A percentile compares a stretch with the other conserved stretches of the same genome.
phyloP scores from a whole-genome alignment of 2,797 vertebrate genomes.

The Lindbergichthys nudifrons region DNA sequence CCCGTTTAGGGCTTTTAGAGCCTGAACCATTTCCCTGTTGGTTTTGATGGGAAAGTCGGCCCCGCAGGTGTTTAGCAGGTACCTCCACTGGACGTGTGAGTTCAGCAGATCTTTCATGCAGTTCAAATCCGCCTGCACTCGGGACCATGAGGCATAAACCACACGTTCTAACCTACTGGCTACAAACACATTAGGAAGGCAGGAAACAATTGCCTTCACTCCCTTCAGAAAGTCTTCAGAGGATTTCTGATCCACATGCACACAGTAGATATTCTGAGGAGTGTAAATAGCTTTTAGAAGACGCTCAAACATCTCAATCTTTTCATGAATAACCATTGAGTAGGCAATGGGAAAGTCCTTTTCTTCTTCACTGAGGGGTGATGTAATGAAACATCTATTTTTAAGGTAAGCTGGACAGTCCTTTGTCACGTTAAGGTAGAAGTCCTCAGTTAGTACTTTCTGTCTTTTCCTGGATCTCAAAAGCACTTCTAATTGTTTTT shows the following conservation, averaged over 20 bases:
- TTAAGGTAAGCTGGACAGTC: conserved; percentile 82
- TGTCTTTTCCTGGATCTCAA: conserved; percentile 61
- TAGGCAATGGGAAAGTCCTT: conserved; percentile 87
- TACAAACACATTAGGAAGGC: conserved; percentile 89
- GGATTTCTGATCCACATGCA: conserved; percentile 88
- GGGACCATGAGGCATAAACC: conserved; percentile 88
- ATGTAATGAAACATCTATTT: conserved; percentile 78
- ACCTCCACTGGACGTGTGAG: conserved; percentile 85
- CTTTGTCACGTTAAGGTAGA: conserved; percentile 82
- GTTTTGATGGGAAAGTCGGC: conserved; percentile 91
- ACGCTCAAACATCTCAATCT: conserved; percentile 90
- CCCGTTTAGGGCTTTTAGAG: conserved; percentile 83
- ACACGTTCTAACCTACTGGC: conserved; percentile 83
- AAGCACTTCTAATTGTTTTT: conserved; percentile 61
- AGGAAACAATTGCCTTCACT: conserved; percentile 81
- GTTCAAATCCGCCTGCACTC: conserved; percentile 91
- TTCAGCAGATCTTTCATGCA: conserved; percentile 88
- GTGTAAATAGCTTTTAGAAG: conserved; percentile 86
- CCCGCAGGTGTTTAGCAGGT: conserved; percentile 90
- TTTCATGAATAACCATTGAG: conserved; percentile 90
- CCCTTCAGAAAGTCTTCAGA: conserved; percentile 77
- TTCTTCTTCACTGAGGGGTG: conserved; percentile 84
- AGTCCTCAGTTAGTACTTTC: conserved; percentile 52
- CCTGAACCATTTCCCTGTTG: conserved; percentile 86
- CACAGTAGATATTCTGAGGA: conserved; percentile 90